phyloP scores from a whole-genome alignment of 2,888 invertebrate genomes.

The Sarcophaga carnaria region DNA sequence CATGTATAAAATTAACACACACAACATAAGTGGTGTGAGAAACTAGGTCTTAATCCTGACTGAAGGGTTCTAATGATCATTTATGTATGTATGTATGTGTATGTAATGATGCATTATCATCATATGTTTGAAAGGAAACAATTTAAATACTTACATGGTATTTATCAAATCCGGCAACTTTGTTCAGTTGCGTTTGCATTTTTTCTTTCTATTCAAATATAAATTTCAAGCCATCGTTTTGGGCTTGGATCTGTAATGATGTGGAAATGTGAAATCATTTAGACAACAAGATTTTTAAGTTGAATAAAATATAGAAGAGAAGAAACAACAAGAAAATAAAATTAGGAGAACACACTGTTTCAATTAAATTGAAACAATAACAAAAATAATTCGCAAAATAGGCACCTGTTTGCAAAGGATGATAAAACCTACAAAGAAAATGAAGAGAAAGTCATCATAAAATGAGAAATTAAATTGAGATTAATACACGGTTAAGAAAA shows the following conservation, averaged over 20 bases:
- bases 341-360: background rate
- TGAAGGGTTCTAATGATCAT: background rate
- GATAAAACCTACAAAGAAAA: too few relatives aligned
- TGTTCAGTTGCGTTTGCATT: background rate
- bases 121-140: too few relatives aligned
- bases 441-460: too few relatives aligned
- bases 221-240: conserved; percentile 37
- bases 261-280: conserved; percentile 67
- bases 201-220: background rate
- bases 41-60: too few relatives aligned
- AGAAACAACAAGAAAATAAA: conserved; percentile 6
- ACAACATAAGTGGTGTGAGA: too few relatives aligned
- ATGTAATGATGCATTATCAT: too few relatives aligned
- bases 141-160: too few relatives aligned
- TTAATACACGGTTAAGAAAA: conserved; percentile 17
- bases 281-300: conserved; percentile 46
- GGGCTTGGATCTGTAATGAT: conserved; percentile 45
- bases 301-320: conserved; percentile 34
- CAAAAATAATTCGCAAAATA: too few relatives aligned
- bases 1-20: too few relatives aligned
- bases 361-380: too few relatives aligned
- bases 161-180: background rate
- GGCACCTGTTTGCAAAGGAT: too few relatives aligned
- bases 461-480: conserved; percentile 34
- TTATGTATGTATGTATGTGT: background rate